Base-by-base conservation (phyloP, 2,797 vertebrate genomes). In the Ctenochaetus hawaiiensis region DNA sequence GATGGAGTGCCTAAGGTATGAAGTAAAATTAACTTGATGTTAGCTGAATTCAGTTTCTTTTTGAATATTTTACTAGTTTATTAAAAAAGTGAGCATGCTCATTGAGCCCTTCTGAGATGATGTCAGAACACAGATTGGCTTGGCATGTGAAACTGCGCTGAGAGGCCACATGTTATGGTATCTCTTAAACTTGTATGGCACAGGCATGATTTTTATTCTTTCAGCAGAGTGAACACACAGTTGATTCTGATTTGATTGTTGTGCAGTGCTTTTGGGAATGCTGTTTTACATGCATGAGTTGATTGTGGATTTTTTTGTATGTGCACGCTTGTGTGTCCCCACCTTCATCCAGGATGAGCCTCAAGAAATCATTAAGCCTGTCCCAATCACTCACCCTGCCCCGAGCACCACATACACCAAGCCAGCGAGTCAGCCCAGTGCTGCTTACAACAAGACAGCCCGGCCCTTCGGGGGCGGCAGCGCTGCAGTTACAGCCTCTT, bases 311-410 rank as follows among this genome's bases (percentile, higher is more conserved):
- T 65, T 75, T 87, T 81, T 66, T 62, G 87, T 91, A 45, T 84
- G 73, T 91, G 91, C 91, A 88, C 81, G 89, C 77, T 30, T 83
- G 87, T 93, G 88, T 84, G 84, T 97, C 90, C 80, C 85, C 90
- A 91, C 87, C 44, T 73, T 68, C 43, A 76, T 85, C 91, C 95
- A 99, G 98, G 96, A 93, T 51, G 96, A 97, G 80, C 95, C 95
- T 82, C 94, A 95, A 79, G 97, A 98, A 94, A 96, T 99, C 95
- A 95, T 98, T 95, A 99, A 98, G 88, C 97, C 98, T 64, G 97
- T 98, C 82, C 97, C 98, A 67, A 96, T 98, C 95, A 94, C 96
- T 94, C 96, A 97, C 90, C 84, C 92, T 0, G 82, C 94, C 16
- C 80, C 96, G 34, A 87, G 94, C 90, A 89, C 89, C 74, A 80